These are phyloP conservation scores for Pseudachorutes palmiensis DNA, from an alignment of 1,140 invertebrate species.

Conservation along the genomic window DNA sequence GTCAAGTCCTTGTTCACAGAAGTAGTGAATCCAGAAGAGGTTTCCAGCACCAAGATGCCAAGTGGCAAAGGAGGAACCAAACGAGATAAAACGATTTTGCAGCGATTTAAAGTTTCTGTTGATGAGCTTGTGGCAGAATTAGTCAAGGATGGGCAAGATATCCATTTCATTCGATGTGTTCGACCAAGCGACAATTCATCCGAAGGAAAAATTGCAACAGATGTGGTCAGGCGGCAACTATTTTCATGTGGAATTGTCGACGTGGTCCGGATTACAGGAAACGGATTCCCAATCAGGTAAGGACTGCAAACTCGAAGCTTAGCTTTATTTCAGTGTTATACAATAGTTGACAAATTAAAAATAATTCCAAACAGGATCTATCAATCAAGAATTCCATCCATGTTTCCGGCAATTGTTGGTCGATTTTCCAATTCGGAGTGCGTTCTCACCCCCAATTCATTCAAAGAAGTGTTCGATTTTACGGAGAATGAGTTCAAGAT, in stretches of 20 bases:
- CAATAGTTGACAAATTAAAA: not conserved
- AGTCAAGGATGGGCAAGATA: conserved; percentile 17
- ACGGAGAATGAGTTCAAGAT: conserved; percentile 24
- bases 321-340: not conserved
- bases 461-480: no score
- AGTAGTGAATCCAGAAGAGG: not conserved
- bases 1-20: not conserved
- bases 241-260: conserved; percentile 28
- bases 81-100: conserved; percentile 25
- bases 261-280: conserved; percentile 27
- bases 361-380: conserved; percentile 8
- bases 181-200: conserved; percentile 21
- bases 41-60: not conserved
- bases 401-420: conserved; percentile 2
- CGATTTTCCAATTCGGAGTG: not conserved
- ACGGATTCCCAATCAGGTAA: conserved; percentile 30
- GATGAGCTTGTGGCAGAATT: conserved; percentile 25
- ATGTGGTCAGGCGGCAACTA: conserved; percentile 23
- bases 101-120: conserved; percentile 25
- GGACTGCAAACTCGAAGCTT: not conserved
- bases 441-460: no score
- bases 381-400: conserved; percentile 12
- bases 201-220: conserved; percentile 12
- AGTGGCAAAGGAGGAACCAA: not conserved
- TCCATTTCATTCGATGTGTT: conserved; percentile 33